These are phyloP conservation scores for Heterodera schachtii DNA, from an alignment of 1,140 invertebrate genomes.

Conservation along the genomic window DNA sequence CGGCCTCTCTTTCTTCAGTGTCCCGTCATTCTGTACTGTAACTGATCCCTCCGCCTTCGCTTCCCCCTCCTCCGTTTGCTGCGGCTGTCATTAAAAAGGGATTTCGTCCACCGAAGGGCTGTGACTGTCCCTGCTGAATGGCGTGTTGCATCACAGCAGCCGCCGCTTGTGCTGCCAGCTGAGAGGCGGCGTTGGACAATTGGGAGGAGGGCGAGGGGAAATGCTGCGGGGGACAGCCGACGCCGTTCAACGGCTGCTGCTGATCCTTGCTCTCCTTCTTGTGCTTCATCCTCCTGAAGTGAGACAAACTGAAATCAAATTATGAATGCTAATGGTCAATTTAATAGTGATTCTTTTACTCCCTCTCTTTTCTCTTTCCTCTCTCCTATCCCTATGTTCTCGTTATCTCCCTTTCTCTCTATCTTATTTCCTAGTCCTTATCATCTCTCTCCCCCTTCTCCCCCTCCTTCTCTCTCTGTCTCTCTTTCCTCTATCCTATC, in stretches of 20 bases:
- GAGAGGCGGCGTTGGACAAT: conserved; percentile 13
- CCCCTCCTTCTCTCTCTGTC: no score
- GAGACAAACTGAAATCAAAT: not conserved
- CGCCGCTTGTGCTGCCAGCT: conserved; percentile 9
- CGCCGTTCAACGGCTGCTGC: conserved; percentile 11
- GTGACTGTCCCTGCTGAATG: conserved; percentile 1
- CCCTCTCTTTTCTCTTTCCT: no score
- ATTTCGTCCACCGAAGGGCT: not conserved
- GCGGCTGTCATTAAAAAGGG: conserved; percentile 4
- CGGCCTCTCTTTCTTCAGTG: no score
- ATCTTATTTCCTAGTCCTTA: no score
- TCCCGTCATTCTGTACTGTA: not conserved
- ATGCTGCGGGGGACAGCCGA: conserved; percentile 17
- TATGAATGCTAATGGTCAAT: conserved; percentile 60
- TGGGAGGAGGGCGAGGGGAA: conserved; percentile 30
- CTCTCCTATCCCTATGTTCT: no score
- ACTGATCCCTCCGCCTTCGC: not conserved
- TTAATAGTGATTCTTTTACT: no score
- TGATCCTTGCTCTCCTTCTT: conserved; percentile 45
- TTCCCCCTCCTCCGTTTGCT: not conserved
- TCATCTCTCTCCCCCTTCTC: no score
- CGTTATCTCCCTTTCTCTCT: no score
- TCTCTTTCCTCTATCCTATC: no score
- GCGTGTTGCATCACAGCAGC: conserved; percentile 39
- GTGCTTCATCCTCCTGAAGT: conserved; percentile 47